These are phyloP conservation scores for Terrapene triunguis DNA, from an alignment of 2,113 vertebrate species.

Conservation along the genomic window DNA sequence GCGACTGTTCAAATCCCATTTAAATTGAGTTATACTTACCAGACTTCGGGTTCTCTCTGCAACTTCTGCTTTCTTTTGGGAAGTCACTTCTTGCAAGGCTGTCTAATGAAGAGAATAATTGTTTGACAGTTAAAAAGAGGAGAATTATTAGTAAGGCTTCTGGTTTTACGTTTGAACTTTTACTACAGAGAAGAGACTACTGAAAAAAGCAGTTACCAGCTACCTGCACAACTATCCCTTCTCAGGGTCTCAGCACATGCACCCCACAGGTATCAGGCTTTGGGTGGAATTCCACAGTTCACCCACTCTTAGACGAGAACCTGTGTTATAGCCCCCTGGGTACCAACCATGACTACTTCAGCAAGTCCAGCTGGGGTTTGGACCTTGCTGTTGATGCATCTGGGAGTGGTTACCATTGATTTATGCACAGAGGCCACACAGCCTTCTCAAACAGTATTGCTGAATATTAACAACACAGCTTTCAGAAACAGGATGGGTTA, in stretches of 20 bases:
- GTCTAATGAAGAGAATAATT: conserved; percentile 71
- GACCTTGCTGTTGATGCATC: not conserved
- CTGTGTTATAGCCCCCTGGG: not conserved
- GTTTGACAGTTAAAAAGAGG: not conserved
- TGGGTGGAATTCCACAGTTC: not conserved
- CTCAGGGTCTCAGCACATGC: not conserved
- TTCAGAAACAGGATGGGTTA: not conserved
- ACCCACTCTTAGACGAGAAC: not conserved
- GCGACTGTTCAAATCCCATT: not conserved
- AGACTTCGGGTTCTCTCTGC: conserved; percentile 87
- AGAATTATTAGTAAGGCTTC: not conserved
- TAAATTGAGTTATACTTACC: conserved; percentile 74
- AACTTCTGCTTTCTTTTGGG: conserved; percentile 86
- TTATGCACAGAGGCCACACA: not conserved
- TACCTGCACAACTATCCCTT: not conserved
- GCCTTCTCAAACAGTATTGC: not conserved
- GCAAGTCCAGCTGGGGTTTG: not conserved
- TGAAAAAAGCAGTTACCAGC: not conserved
- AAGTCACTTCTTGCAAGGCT: conserved; percentile 82
- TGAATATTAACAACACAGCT: not conserved
- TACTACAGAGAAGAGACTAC: not conserved
- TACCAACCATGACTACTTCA: not conserved
- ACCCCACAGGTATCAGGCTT: not conserved
- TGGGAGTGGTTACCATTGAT: not conserved
- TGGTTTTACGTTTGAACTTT: not conserved